A percentile compares a stretch with the other conserved stretches of the same genome.
phyloP scores from a whole-genome alignment of 2,797 vertebrate species.

The Microctenopoma stevenorrisi region DNA sequence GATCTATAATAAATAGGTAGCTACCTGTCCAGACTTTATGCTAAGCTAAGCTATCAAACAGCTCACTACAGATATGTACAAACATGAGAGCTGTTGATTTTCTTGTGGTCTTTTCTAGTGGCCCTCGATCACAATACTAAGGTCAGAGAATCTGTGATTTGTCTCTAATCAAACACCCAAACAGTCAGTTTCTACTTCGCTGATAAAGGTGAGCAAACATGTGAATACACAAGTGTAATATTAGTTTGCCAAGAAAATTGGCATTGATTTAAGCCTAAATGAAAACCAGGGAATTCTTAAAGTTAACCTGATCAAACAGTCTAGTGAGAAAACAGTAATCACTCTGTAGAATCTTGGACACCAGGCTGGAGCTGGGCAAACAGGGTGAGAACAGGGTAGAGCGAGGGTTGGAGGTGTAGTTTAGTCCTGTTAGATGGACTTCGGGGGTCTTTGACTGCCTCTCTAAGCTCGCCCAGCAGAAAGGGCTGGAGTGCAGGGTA shows the following conservation, averaged over 20 bases:
- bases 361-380: conserved; percentile 90
- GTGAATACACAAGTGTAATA: background rate
- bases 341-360: conserved; percentile 79
- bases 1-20: background rate
- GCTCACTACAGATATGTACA: background rate
- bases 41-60: conserved; percentile 1
- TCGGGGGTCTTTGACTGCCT: conserved; percentile 69
- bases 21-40: background rate
- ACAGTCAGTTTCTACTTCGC: background rate
- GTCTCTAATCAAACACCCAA: no score
- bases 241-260: no score
- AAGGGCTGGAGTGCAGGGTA: conserved; percentile 84
- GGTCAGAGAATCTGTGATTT: background rate
- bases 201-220: background rate
- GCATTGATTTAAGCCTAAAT: no score
- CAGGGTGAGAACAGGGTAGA: conserved; percentile 89
- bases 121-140: background rate
- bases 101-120: no score
- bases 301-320: background rate
- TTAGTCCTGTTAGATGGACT: conserved; percentile 41
- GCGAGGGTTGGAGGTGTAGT: conserved; percentile 82
- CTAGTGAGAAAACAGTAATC: conserved; percentile 24
- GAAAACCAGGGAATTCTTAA: background rate
- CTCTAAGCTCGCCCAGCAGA: conserved; percentile 82
- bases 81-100: background rate